These are phyloP conservation scores for Spisula subtruncata DNA, from an alignment of 2,888 invertebrate species.

Conservation along the genomic window DNA sequence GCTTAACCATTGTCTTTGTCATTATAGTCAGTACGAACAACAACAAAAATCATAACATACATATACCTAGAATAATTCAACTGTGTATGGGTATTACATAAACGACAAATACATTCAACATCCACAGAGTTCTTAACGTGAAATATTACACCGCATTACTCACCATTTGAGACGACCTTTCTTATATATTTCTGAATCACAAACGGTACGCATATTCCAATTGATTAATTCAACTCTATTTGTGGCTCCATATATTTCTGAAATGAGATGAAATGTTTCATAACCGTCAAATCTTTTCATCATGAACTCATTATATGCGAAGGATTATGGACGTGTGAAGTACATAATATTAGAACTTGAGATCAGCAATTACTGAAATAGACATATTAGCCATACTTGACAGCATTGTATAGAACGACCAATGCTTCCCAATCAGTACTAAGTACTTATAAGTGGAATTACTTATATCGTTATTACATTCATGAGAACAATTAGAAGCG, in stretches of 20 bases:
- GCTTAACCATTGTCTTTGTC: not conserved
- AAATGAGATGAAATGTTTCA: not conserved
- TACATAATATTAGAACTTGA: not conserved
- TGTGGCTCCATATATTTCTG: conserved; percentile 4
- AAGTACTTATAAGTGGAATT: not conserved
- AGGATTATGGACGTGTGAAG: not conserved
- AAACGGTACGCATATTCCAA: not conserved
- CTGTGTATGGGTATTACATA: too few species aligned
- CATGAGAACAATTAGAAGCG: not conserved
- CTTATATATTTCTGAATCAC: conserved; percentile 1
- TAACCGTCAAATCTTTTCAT: not conserved
- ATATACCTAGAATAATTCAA: too few species aligned
- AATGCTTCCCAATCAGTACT: not conserved
- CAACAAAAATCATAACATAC: not conserved
- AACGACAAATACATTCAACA: too few species aligned
- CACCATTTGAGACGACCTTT: not conserved
- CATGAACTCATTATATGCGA: too few species aligned
- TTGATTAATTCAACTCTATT: conserved; percentile 19
- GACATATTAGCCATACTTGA: too few species aligned
- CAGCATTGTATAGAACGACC: not conserved
- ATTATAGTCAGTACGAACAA: not conserved
- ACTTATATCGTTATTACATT: too few species aligned
- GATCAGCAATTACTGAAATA: too few species aligned
- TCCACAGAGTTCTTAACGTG: not conserved
- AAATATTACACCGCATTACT: not conserved